Conservation (phyloP, 2,888 invertebrate species). For the Cerastis rubricosa region DNA sequence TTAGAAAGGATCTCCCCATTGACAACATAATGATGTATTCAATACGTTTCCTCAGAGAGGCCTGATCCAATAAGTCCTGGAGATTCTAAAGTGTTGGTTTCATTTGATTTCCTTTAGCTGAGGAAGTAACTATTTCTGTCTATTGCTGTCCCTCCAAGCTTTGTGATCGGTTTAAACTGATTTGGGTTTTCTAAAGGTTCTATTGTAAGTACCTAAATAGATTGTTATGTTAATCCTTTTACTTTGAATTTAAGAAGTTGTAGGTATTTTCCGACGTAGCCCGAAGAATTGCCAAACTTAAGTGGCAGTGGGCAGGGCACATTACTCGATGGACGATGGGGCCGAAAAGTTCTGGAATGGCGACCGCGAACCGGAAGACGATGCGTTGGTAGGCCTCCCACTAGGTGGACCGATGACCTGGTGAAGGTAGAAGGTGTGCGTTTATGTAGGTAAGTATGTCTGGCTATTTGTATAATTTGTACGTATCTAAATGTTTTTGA, state of each 20-base stretch:
- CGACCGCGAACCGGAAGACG: too few relatives aligned
- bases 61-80: slow-evolving; percentile 46
- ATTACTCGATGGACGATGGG: too few relatives aligned
- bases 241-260: background rate
- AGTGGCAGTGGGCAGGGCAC: too few relatives aligned
- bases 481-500: background rate
- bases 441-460: background rate
- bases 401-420: too few relatives aligned
- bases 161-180: slow-evolving; percentile 25
- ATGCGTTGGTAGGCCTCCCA: too few relatives aligned
- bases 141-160: slow-evolving; percentile 14
- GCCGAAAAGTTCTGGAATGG: too few relatives aligned
- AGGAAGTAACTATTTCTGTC: slow-evolving; percentile 28
- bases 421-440: background rate
- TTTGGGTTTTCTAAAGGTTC: background rate
- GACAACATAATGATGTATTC: slow-evolving; percentile 45
- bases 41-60: slow-evolving; percentile 30
- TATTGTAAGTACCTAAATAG: background rate
- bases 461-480: background rate
- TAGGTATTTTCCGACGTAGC: too few relatives aligned
- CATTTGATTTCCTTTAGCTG: slow-evolving; percentile 32
- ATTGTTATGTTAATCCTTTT: background rate
- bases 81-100: slow-evolving; percentile 37
- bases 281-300: too few relatives aligned
- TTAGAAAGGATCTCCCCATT: slow-evolving; percentile 29